Conservation (phyloP, 1,140 invertebrate genomes). For the Tetragnatha versicolor region DNA sequence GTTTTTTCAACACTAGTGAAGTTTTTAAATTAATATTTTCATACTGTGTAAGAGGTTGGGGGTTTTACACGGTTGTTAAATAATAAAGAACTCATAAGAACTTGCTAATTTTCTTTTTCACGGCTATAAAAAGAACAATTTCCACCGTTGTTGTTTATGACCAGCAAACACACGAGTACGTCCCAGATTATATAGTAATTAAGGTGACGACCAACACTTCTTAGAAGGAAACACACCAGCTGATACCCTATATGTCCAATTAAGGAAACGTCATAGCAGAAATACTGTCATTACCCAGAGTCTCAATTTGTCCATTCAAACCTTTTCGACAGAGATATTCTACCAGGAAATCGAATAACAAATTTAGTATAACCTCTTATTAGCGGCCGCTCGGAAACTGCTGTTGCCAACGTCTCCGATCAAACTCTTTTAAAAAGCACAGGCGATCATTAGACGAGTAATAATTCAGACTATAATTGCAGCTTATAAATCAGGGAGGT, state of each 20-base stretch:
- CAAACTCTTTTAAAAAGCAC: slow-evolving; percentile 50
- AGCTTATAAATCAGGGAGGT: slow-evolving; percentile 41
- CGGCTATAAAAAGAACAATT: too few species aligned
- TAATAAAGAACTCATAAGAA: too few species aligned
- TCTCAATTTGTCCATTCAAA: slow-evolving; percentile 44
- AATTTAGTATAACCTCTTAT: slow-evolving; percentile 43
- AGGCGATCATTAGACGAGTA: slow-evolving; percentile 47
- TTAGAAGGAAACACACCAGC: neutral
- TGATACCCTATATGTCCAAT: slow-evolving; percentile 12
- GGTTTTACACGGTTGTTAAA: too few species aligned
- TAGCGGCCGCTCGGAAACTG: slow-evolving; percentile 27
- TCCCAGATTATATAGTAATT: neutral
- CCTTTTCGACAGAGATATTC: neutral
- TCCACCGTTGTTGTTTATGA: too few species aligned
- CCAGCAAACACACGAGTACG: too few species aligned
- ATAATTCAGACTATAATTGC: slow-evolving; percentile 49
- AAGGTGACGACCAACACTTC: slow-evolving; percentile 5
- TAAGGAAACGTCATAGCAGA: slow-evolving; percentile 29
- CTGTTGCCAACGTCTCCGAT: slow-evolving; percentile 41
- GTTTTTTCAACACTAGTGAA: too few species aligned
- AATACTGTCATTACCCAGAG: slow-evolving; percentile 27
- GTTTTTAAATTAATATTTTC: too few species aligned
- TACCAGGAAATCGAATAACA: slow-evolving; percentile 46
- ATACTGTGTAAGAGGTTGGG: too few species aligned
- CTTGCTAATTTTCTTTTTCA: too few species aligned